Conservation (phyloP, 2,113 vertebrate genomes). For the Pampusana beccarii region DNA sequence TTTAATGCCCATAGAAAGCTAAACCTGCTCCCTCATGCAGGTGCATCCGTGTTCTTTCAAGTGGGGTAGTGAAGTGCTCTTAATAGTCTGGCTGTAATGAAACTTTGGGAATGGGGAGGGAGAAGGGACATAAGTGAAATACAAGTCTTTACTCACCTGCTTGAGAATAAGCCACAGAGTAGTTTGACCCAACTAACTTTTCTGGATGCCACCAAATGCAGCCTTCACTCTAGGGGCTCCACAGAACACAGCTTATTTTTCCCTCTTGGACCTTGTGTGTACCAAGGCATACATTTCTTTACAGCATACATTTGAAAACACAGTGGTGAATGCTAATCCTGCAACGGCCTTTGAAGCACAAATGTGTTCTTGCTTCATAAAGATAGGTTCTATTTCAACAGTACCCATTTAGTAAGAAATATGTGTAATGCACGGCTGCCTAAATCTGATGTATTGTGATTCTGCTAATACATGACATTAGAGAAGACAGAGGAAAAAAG, state of each 20-base stretch:
- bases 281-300: background rate
- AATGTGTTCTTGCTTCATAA: background rate
- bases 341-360: background rate
- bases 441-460: accelerated
- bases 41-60: background rate
- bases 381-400: background rate
- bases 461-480: background rate
- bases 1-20: background rate
- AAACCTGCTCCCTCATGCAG: background rate
- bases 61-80: background rate
- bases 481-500: background rate
- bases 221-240: background rate
- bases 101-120: background rate
- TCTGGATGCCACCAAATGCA: background rate
- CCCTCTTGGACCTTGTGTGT: background rate
- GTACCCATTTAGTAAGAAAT: background rate
- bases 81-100: background rate
- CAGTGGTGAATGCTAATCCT: background rate
- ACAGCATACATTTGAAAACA: background rate
- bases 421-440: background rate
- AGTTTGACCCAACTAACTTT: background rate
- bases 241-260: background rate
- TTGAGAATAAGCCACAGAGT: background rate
- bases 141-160: background rate
- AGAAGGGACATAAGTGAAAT: background rate